Evolutionary conservation across 2,888 invertebrate species (phyloP).

Genomic region (Synanthedon myopaeformis): DNA sequence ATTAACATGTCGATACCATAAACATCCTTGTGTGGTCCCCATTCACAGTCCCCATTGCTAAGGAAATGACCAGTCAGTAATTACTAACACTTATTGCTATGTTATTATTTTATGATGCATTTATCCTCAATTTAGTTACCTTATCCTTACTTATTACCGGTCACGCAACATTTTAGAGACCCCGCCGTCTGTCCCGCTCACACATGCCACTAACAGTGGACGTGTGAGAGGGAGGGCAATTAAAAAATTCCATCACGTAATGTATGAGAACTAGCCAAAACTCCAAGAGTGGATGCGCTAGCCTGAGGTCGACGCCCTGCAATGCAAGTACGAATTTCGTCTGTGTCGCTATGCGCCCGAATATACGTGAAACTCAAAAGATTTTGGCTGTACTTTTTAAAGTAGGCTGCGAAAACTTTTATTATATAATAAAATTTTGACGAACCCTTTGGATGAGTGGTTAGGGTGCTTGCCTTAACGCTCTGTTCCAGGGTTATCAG

Average conservation of each 20-base stretch:
- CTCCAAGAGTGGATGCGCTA: conserved; percentile 27
- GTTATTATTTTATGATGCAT: background rate
- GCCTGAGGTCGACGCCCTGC: conserved; percentile 26
- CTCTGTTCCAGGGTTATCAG: too few species aligned
- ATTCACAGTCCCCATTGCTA: too few species aligned
- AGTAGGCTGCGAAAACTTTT: too few species aligned
- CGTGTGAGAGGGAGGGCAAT: conserved; percentile 35
- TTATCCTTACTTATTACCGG: background rate
- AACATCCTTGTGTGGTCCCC: too few species aligned
- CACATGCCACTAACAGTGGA: conserved; percentile 13
- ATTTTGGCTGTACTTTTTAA: too few species aligned
- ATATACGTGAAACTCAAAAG: background rate
- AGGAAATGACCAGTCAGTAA: too few species aligned
- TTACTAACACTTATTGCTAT: too few species aligned
- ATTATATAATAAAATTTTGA: too few species aligned
- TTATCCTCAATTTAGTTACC: background rate
- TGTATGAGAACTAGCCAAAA: conserved; percentile 52
- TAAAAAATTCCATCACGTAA: conserved; percentile 58
- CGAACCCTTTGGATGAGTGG: too few species aligned
- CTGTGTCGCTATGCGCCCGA: background rate
- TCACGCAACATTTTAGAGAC: conserved; percentile 10
- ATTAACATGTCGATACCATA: too few species aligned
- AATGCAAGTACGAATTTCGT: background rate
- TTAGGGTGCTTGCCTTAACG: too few species aligned
- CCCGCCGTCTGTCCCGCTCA: conserved; percentile 19